A percentile compares a stretch with the other conserved stretches of the same genome.
phyloP scores from a whole-genome alignment of 2,888 invertebrate genomes.

The Tinea pellionella region DNA sequence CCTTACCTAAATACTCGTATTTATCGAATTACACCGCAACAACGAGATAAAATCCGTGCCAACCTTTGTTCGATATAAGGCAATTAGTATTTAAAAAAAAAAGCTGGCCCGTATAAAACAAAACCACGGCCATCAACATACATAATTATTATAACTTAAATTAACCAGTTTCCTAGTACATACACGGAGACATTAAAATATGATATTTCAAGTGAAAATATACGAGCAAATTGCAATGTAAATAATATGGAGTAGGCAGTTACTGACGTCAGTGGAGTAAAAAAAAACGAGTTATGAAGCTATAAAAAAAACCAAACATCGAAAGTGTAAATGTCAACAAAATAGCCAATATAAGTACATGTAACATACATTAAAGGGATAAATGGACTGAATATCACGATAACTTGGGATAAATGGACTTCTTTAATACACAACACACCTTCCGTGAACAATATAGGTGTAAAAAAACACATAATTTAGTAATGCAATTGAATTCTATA shows the following conservation, averaged over 20 bases:
- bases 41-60: not conserved
- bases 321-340: too few species aligned
- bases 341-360: too few species aligned
- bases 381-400: too few species aligned
- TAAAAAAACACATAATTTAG: too few species aligned
- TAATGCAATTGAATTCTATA: too few species aligned
- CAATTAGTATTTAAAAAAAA: not conserved
- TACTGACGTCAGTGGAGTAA: not conserved
- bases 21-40: not conserved
- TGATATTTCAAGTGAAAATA: not conserved
- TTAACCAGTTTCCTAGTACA: not conserved
- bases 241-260: not conserved
- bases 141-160: not conserved
- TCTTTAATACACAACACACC: too few species aligned
- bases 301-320: too few species aligned
- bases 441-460: too few species aligned
- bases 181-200: not conserved
- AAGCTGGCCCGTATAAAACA: not conserved
- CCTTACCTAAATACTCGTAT: not conserved
- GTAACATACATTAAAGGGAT: too few species aligned
- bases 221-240: not conserved
- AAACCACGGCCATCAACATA: not conserved
- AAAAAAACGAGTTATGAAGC: not conserved
- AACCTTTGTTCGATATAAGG: not conserved
- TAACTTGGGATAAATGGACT: too few species aligned